A percentile compares a stretch with the other conserved stretches of the same genome.
These are phyloP conservation scores for Pomacea maculata DNA, from an alignment of 1,140 invertebrate species.

Conservation along the genomic window DNA sequence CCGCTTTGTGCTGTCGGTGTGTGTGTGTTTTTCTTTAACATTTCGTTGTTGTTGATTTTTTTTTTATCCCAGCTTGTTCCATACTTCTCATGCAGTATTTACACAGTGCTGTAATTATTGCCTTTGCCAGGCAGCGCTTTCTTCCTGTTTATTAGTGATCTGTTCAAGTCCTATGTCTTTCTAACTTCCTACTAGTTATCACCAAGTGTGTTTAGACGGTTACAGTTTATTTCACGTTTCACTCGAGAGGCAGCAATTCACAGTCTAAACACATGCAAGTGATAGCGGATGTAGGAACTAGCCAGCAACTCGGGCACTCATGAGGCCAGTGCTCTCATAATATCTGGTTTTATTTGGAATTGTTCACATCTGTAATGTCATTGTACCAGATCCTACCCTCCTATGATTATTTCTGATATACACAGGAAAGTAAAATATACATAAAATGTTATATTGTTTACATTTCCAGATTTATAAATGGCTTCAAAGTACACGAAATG, in stretches of 20 bases:
- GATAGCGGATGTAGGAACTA: background rate
- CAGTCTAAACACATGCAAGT: background rate
- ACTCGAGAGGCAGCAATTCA: slow-evolving; percentile 9
- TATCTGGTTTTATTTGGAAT: background rate
- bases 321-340: background rate
- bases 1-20: no score
- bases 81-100: background rate
- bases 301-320: background rate
- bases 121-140: background rate
- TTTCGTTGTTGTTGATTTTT: background rate
- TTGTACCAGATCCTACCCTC: background rate
- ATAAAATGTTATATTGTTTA: no score
- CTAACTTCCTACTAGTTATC: background rate
- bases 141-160: background rate
- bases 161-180: background rate
- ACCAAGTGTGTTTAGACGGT: slow-evolving; percentile 1
- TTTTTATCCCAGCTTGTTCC: background rate
- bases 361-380: background rate
- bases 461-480: no score
- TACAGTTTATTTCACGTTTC: background rate
- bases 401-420: no score
- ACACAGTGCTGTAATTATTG: background rate
- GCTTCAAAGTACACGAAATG: no score
- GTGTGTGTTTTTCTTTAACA: background rate
- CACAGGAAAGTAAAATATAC: no score